A percentile compares a stretch with the other conserved stretches of the same genome.
These are phyloP conservation scores for Mycteria americana DNA, from an alignment of 2,797 vertebrate species.

Conservation along the genomic window DNA sequence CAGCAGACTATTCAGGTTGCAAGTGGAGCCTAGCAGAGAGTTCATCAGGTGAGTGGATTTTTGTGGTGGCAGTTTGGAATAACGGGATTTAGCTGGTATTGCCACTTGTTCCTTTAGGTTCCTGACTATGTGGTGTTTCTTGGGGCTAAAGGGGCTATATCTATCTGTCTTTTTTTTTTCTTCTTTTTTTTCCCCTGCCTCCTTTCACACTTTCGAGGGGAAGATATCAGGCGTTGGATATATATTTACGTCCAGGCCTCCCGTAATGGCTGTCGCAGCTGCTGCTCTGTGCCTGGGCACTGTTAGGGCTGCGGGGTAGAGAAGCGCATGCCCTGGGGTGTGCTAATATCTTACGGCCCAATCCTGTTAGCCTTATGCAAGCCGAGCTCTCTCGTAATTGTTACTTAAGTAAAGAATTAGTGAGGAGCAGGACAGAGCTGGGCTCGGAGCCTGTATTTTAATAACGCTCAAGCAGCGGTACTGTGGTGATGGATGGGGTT, in stretches of 20 bases:
- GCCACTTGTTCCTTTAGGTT: background rate
- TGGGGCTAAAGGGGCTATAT: background rate
- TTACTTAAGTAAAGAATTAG: background rate
- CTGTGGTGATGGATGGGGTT: background rate
- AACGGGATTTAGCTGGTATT: background rate
- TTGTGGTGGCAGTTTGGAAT: background rate
- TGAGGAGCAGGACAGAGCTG: background rate
- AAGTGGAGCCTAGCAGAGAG: conserved; percentile 26
- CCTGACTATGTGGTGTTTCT: background rate
- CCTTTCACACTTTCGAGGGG: background rate
- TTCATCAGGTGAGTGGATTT: conserved; percentile 36
- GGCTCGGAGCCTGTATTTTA: background rate
- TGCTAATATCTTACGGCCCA: background rate
- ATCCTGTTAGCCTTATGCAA: background rate
- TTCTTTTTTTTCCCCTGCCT: background rate
- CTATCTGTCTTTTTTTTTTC: background rate
- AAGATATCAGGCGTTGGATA: background rate
- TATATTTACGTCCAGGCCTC: background rate
- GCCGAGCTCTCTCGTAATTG: background rate
- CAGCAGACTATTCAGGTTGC: conserved; percentile 36
- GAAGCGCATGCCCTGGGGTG: background rate
- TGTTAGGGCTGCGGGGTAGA: background rate
- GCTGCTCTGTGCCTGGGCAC: background rate
- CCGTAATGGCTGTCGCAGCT: background rate
- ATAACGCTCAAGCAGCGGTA: background rate